Evolutionary conservation across 2,888 invertebrate species (phyloP).

Genomic region (Chrysotoxum bicinctum): DNA sequence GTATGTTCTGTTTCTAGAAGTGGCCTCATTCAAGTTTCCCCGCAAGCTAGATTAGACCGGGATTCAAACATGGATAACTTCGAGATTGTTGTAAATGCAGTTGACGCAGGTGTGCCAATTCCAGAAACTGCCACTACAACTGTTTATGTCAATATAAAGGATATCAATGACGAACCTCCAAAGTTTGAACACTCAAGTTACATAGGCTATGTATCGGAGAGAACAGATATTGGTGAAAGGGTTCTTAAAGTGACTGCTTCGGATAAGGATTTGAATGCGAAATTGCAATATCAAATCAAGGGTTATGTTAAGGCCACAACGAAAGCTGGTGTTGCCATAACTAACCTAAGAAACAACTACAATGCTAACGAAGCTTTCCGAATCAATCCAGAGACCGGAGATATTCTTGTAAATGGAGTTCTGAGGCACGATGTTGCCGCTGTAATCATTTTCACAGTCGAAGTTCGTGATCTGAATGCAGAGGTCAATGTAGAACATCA

Average conservation of each 20-base stretch:
- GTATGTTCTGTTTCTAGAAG: slow-evolving; percentile 82
- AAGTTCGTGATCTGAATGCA: slow-evolving; percentile 88
- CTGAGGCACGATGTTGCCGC: slow-evolving; percentile 89
- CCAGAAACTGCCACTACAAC: slow-evolving; percentile 90
- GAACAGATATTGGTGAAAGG: slow-evolving; percentile 84
- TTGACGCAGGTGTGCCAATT: slow-evolving; percentile 88
- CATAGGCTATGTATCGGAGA: slow-evolving; percentile 88
- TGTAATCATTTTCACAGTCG: slow-evolving; percentile 88
- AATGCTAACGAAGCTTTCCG: slow-evolving; percentile 87
- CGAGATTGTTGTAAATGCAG: slow-evolving; percentile 88
- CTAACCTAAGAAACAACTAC: slow-evolving; percentile 83
- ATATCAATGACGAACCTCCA: slow-evolving; percentile 92
- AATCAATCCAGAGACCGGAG: slow-evolving; percentile 87
- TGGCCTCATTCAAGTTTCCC: slow-evolving; percentile 87
- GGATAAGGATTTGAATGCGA: slow-evolving; percentile 88
- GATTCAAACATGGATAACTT: slow-evolving; percentile 87
- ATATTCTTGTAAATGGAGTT: slow-evolving; percentile 86
- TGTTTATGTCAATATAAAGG: slow-evolving; percentile 87
- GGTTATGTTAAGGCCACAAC: slow-evolving; percentile 88
- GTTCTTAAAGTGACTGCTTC: slow-evolving; percentile 86
- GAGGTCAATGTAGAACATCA: slow-evolving; percentile 86
- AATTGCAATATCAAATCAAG: slow-evolving; percentile 86
- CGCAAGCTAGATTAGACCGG: slow-evolving; percentile 88
- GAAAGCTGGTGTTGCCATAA: slow-evolving; percentile 88
- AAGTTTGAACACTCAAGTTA: slow-evolving; percentile 86